phyloP scores from a whole-genome alignment of 2,888 invertebrate species.

The Plusia festucae region DNA sequence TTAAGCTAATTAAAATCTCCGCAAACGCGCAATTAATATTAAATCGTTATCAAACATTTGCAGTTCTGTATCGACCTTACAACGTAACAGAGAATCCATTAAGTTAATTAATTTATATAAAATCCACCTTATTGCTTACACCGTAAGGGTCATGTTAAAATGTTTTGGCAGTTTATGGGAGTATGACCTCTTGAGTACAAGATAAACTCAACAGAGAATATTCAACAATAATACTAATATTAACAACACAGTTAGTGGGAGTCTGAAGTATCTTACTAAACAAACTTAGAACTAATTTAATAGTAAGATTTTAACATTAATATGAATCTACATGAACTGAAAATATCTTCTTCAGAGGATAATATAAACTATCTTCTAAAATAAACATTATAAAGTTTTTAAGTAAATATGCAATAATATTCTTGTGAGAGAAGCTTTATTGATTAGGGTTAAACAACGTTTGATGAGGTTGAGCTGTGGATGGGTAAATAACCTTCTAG shows the following conservation, averaged over 20 bases:
- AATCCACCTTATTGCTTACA: slow-evolving; percentile 13
- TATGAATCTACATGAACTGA: background rate
- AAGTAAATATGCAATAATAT: too few relatives aligned
- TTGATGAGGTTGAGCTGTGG: too few relatives aligned
- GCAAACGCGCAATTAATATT: slow-evolving; percentile 38
- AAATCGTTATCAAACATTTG: slow-evolving; percentile 51
- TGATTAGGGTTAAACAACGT: too few relatives aligned
- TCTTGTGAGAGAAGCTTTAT: too few relatives aligned
- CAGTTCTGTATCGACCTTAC: slow-evolving; percentile 17
- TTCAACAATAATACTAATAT: slow-evolving; percentile 17
- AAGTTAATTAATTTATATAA: slow-evolving; percentile 52
- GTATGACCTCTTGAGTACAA: slow-evolving; percentile 22
- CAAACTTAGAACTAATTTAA: background rate
- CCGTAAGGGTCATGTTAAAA: slow-evolving; percentile 20
- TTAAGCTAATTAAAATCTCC: slow-evolving; percentile 38
- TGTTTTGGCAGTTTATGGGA: slow-evolving; percentile 6
- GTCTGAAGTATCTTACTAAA: background rate
- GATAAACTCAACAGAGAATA: slow-evolving; percentile 8
- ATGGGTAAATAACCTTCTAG: too few relatives aligned
- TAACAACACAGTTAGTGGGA: background rate
- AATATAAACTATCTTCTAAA: too few relatives aligned
- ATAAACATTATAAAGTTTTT: too few relatives aligned
- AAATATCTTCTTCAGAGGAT: too few relatives aligned
- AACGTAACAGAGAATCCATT: slow-evolving; percentile 40
- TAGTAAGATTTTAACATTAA: background rate